Evolutionary conservation across 2,797 vertebrate species (phyloP), one percentile per base, ranked within the genome.

Genomic region (Takifugu ocellatus): DNA sequence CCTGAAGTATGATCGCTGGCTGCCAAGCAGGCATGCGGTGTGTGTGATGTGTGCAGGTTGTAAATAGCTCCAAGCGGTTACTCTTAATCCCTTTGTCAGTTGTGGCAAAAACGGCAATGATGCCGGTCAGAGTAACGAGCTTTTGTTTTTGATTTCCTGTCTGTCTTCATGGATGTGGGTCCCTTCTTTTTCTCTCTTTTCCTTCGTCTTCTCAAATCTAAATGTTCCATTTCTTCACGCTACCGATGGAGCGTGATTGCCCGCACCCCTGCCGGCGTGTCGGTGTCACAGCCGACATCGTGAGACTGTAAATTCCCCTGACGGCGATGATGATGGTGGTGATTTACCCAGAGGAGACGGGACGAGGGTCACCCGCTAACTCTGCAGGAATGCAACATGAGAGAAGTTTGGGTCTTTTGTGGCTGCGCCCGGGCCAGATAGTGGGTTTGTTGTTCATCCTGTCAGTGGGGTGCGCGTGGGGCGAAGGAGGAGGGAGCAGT

Each of bases 41-140:
- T 47, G 65, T 86, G 69, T 85, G 83, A 88, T 87, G 84, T 88
- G 88, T 86, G 83, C 71, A 79, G 72, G 78, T 85, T 78, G 82
- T 78, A 83, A 86, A 88, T 82, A 82, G 72, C 75, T 79, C 45
- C 5, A 2, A 72, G 74, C 75, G 56, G 64, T 87, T 78, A 71
- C 62, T 70, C 63, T 84, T 87, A 81, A 82, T 88, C 67, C 62
- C 52, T 66, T 12, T 1, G 63, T 84, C 72, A 84, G 70, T 83
- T 85, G 84, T 86, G 84, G 83, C 54, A 54, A 56, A 71, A 63
- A 52, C 21, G 48, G 69, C 74, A 72, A 56, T 77, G 63, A 74
- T 61, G 60, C 48, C 69, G 70, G 68, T 66, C 25, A 57, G 49
- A 61, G 70, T 44, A 24, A 56, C 43, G 17, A 54, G 58, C 27